These are phyloP conservation scores for Noturus placidus DNA, from an alignment of 2,113 vertebrate genomes.

Conservation along the genomic window DNA sequence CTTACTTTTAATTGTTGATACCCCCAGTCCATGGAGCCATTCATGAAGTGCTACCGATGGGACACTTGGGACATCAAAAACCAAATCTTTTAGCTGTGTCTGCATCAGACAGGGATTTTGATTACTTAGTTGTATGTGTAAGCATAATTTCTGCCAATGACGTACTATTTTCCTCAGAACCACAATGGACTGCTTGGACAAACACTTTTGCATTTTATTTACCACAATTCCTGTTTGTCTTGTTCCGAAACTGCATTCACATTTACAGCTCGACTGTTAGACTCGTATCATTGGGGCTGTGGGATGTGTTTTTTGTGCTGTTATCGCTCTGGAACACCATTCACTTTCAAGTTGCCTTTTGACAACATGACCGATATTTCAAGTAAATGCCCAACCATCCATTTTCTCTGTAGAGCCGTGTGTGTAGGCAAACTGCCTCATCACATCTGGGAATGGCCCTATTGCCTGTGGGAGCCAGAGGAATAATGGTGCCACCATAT, in stretches of 20 bases:
- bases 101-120: too few relatives aligned
- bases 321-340: not conserved
- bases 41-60: not conserved
- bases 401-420: not conserved
- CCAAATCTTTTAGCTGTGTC: too few relatives aligned
- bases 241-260: not conserved
- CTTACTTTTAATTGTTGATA: not conserved
- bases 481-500: not conserved
- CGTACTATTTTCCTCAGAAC: too few relatives aligned
- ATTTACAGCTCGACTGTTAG: not conserved
- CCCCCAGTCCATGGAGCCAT: not conserved
- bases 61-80: too few relatives aligned
- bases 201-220: not conserved
- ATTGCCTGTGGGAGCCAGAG: not conserved
- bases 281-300: not conserved
- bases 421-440: not conserved
- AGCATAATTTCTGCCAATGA: too few relatives aligned
- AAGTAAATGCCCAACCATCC: not conserved
- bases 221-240: not conserved
- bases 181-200: too few relatives aligned
- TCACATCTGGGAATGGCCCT: not conserved
- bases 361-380: not conserved
- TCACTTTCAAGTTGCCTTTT: not conserved
- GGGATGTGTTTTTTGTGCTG: not conserved
- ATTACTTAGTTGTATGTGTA: too few relatives aligned